Evolutionary conservation across 2,888 invertebrate genomes (phyloP).

Genomic region (Tinea semifulvella): DNA sequence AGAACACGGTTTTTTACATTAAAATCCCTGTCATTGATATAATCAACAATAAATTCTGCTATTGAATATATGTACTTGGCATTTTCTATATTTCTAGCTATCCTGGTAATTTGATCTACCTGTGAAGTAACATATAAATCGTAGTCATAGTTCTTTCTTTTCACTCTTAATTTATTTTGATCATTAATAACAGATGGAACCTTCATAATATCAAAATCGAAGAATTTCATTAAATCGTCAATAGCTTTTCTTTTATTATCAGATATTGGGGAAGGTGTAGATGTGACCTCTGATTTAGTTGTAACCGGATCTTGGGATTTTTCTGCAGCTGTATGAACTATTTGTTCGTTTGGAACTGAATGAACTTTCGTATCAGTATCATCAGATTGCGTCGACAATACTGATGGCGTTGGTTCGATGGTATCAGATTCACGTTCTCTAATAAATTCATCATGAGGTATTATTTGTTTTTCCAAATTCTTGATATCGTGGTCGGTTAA

Average conservation of each 20-base stretch:
- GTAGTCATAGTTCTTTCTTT: slow-evolving; percentile 18
- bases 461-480: slow-evolving; percentile 49
- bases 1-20: slow-evolving; percentile 34
- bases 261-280: slow-evolving; percentile 23
- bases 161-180: slow-evolving; percentile 15
- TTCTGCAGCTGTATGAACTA: slow-evolving; percentile 13
- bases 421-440: too few species aligned
- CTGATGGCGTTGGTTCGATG: slow-evolving; percentile 13
- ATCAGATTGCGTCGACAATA: neutral
- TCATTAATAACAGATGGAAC: slow-evolving; percentile 17
- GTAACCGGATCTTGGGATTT: slow-evolving; percentile 13
- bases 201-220: slow-evolving; percentile 30
- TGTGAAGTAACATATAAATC: neutral
- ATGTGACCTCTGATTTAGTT: slow-evolving; percentile 11
- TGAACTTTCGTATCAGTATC: slow-evolving; percentile 22
- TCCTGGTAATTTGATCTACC: slow-evolving; percentile 23
- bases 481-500: slow-evolving; percentile 41
- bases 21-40: slow-evolving; percentile 41
- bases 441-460: slow-evolving; percentile 28
- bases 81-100: slow-evolving; percentile 38
- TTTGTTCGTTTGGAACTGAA: slow-evolving; percentile 21
- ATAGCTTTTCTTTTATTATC: slow-evolving; percentile 49
- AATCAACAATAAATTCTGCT: slow-evolving; percentile 37
- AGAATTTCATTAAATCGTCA: slow-evolving; percentile 50
- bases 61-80: slow-evolving; percentile 36